Conservation (phyloP, 1,140 invertebrate genomes). For the Steinernema feltiae region DNA sequence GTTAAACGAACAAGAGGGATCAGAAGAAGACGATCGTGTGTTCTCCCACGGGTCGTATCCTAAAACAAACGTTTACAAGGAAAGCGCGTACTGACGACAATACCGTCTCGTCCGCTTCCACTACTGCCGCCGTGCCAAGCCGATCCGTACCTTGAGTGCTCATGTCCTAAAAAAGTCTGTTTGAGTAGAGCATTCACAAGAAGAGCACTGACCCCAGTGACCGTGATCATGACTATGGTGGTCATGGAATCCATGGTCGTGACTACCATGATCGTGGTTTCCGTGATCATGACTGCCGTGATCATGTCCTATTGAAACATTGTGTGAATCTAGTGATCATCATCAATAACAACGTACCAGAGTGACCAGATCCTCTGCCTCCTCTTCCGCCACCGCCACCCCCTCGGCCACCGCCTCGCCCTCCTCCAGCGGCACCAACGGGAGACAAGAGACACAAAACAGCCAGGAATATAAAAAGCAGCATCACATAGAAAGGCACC, state of each 20-base stretch:
- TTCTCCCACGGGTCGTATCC: background rate
- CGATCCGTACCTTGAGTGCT: background rate
- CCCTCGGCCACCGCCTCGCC: background rate
- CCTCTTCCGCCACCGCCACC: background rate
- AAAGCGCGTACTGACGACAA: too few relatives aligned
- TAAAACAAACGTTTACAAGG: background rate
- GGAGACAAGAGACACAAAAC: background rate
- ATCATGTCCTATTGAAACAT: background rate
- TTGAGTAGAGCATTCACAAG: background rate
- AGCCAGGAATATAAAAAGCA: background rate
- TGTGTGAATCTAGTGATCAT: background rate
- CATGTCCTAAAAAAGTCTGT: background rate
- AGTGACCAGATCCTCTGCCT: background rate
- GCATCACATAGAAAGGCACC: background rate
- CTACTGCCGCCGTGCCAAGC: background rate
- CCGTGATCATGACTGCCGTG: slow-evolving; percentile 6
- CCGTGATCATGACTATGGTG: background rate
- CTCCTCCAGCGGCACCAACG: background rate
- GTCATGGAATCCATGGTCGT: too few relatives aligned
- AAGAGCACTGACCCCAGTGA: background rate
- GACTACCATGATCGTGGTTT: background rate
- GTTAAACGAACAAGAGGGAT: background rate
- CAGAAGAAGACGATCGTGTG: background rate
- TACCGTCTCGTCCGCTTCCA: background rate
- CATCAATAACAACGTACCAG: background rate